Evolutionary conservation across 2,888 invertebrate species (phyloP), one percentile per base, ranked within the genome.

Genomic region (Cataglyphis cursor): DNA sequence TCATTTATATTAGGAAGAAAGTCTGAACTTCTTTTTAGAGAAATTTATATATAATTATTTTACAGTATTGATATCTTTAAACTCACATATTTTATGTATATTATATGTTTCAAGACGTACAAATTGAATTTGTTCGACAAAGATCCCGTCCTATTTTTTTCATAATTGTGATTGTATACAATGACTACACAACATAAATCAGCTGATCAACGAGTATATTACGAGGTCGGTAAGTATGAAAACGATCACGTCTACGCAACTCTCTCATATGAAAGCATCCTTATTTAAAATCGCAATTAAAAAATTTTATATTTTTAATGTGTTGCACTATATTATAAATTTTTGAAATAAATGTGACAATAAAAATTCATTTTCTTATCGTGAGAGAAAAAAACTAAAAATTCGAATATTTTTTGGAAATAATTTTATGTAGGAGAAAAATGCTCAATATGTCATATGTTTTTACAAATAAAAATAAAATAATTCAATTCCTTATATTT

Each of bases 1-100:
- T 51, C n/a, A 28, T 73, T 41, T 8, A 35, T 35, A 28, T 28
- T 28, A 59, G 15, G 59, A 59, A 31, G 12, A 59, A 15, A 15
- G 15, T 51, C 18, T 28, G 1, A 35, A 35, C 10, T 9, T 57
- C 0, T 54, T 57, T 38, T 6, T 15, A 54, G 9, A 48, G 18
- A 70, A 54, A 21, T 15, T 35, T 3, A 51, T 6, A n/a, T 18
- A 28, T 18, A 61, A 15, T 18, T 57, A 15, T 0, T 44, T 44
- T 28, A 41, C 12, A 31, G n/a, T 15, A 38, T 24, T 15, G 18
- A 3, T 41, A 6, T 72, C n/a, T 44, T 44, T 44, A 15, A 44
- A 64, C 64, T 62, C 3, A 62, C 73, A 31, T 62, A 31, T 64
- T 28, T 74, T 74, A 74, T 21, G 3, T 31, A 44, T 31, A 44